Evolutionary conservation across 2,797 vertebrate species (phyloP).

Genomic region (Phrynocephalus forsythii): DNA sequence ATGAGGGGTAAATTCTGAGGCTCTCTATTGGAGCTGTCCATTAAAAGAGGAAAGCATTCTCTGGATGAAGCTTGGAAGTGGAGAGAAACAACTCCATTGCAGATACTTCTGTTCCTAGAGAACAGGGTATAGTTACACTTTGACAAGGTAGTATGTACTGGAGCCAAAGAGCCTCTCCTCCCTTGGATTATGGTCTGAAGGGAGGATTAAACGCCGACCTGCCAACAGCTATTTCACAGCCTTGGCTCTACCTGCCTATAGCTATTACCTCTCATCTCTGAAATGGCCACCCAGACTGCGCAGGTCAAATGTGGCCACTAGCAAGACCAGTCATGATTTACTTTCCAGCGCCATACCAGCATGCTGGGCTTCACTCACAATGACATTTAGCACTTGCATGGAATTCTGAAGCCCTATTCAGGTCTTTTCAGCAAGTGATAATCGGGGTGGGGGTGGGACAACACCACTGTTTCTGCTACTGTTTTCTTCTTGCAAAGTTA

Average conservation of each 20-base stretch:
- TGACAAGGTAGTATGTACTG: constrained; percentile 23
- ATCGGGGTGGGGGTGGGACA: too few species aligned
- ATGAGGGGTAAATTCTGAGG: neutral
- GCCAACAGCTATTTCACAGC: neutral
- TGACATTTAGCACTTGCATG: neutral
- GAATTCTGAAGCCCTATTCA: neutral
- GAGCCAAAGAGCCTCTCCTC: constrained; percentile 1
- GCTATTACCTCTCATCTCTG: neutral
- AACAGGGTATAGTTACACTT: neutral
- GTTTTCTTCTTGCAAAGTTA: neutral
- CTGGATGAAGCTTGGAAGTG: constrained; percentile 21
- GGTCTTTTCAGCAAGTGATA: too few species aligned
- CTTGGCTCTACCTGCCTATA: neutral
- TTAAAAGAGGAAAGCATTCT: neutral
- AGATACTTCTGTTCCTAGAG: constrained; percentile 31
- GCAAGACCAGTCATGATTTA: neutral
- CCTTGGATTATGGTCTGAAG: neutral
- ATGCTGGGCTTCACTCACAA: neutral
- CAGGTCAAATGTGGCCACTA: neutral
- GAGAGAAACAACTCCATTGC: constrained; percentile 33
- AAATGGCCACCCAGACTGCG: neutral
- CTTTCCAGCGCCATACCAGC: neutral
- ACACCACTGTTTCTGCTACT: too few species aligned
- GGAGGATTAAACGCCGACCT: neutral
- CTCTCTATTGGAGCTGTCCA: neutral